Percentiles rank a stretch among this genome's conserved stretches.
Evolutionary conservation across 2,797 vertebrate genomes (phyloP).

Genomic region (Sternarchorhynchus goeldii): DNA sequence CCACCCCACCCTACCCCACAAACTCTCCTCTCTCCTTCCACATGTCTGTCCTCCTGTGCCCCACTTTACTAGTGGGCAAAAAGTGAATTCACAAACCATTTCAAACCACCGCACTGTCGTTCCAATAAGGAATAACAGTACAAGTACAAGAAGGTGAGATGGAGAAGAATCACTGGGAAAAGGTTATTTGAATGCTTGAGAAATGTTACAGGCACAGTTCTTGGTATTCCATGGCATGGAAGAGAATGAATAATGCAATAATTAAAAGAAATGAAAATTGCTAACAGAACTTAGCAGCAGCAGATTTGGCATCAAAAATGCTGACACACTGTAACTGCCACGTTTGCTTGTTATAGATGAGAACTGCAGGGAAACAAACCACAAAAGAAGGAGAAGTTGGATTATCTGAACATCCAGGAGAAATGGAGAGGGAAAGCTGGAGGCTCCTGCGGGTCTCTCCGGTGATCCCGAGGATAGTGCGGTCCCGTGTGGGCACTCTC

Average conservation of each 20-base stretch:
- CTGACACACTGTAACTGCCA: not conserved
- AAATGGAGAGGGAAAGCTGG: not conserved
- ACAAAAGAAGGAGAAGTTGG: not conserved
- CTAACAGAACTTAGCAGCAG: not conserved
- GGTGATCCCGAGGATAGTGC: constrained; percentile 27
- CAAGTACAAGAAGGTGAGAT: constrained; percentile 15
- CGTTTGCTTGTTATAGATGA: not conserved
- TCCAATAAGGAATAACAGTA: constrained; percentile 48
- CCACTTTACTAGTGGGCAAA: not conserved
- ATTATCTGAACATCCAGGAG: not conserved
- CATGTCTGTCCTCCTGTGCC: constrained; percentile 18
- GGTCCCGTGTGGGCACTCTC: constrained; percentile 23
- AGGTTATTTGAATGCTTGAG: too few relatives aligned
- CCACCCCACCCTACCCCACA: not conserved
- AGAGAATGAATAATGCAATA: not conserved
- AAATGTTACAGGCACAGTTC: not conserved
- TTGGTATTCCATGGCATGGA: not conserved
- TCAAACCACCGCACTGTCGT: too few relatives aligned
- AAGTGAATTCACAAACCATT: not conserved
- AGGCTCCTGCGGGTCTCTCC: not conserved
- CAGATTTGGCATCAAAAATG: not conserved
- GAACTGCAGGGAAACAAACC: not conserved
- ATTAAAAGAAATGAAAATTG: not conserved
- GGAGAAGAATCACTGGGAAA: not conserved
- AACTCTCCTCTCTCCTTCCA: not conserved